phyloP scores from a whole-genome alignment of 2,113 vertebrate species.

The Pseudopipra pipra region DNA sequence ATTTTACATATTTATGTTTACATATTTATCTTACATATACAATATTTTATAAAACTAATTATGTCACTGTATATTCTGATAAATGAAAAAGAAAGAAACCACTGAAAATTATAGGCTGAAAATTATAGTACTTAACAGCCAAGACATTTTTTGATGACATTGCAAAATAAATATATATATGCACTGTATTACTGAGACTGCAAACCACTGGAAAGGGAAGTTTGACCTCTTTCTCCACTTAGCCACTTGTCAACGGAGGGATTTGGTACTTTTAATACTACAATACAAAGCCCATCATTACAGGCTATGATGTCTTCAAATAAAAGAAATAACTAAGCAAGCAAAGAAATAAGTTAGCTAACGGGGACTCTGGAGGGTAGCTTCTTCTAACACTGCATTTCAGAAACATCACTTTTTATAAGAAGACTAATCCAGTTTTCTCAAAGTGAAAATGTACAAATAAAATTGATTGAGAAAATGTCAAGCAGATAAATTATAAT shows the following conservation, averaged over 20 bases:
- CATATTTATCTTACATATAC: background rate
- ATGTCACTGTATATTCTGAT: background rate
- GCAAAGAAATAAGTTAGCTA: background rate
- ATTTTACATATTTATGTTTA: background rate
- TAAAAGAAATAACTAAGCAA: background rate
- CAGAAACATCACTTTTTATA: background rate
- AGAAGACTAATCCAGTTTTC: background rate
- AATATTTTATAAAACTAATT: background rate
- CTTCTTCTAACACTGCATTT: background rate
- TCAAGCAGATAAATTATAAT: background rate
- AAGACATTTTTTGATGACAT: background rate
- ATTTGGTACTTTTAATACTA: background rate
- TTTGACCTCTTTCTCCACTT: background rate
- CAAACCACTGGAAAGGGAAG: background rate
- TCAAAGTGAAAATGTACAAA: background rate
- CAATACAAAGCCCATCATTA: background rate
- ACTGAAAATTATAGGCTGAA: background rate
- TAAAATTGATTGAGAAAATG: background rate
- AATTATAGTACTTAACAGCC: background rate
- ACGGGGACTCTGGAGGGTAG: background rate
- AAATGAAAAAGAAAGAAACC: background rate
- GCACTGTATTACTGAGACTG: background rate
- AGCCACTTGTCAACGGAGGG: background rate
- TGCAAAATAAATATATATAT: background rate
- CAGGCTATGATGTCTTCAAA: background rate